These are phyloP conservation scores for Gymnocypris eckloni DNA, from an alignment of 2,797 vertebrate genomes.

Conservation along the genomic window DNA sequence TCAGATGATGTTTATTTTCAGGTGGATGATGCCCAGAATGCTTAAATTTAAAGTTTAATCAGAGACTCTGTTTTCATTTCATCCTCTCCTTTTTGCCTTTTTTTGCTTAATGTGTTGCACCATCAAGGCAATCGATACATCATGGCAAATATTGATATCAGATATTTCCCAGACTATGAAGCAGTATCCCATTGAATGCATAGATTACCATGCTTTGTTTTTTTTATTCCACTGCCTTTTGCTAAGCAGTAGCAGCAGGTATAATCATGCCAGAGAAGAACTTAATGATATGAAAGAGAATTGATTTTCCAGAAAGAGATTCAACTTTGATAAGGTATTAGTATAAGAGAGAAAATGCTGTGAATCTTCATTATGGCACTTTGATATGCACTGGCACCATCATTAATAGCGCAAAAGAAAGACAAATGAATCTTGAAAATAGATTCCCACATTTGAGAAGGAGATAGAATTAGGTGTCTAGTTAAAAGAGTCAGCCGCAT, in stretches of 20 bases:
- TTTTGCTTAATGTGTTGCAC: conserved; percentile 53
- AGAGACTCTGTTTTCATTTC: conserved; percentile 28
- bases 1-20: conserved; percentile 25
- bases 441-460: conserved; percentile 67
- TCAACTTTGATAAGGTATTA: conserved; percentile 87
- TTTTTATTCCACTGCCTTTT: conserved; percentile 66
- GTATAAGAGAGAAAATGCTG: conserved; percentile 81
- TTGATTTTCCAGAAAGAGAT: conserved; percentile 87
- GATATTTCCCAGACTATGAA: conserved; percentile 60
- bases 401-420: conserved; percentile 64
- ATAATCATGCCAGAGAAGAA: conserved; percentile 78
- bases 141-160: conserved; percentile 61
- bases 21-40: neutral
- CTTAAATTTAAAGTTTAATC: conserved; percentile 29
- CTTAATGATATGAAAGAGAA: conserved; percentile 86
- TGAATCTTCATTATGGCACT: conserved; percentile 86
- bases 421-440: conserved; percentile 62
- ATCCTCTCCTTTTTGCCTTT: conserved; percentile 11
- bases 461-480: conserved; percentile 37
- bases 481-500: conserved; percentile 69
- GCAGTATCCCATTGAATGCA: conserved; percentile 54
- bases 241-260: conserved; percentile 69
- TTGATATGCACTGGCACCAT: conserved; percentile 81
- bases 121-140: conserved; percentile 56
- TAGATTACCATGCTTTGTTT: conserved; percentile 49